Percentiles rank a stretch among this genome's conserved stretches.
phyloP scores from a whole-genome alignment of 2,888 invertebrate species.

The Nesidiocoris tenuis region DNA sequence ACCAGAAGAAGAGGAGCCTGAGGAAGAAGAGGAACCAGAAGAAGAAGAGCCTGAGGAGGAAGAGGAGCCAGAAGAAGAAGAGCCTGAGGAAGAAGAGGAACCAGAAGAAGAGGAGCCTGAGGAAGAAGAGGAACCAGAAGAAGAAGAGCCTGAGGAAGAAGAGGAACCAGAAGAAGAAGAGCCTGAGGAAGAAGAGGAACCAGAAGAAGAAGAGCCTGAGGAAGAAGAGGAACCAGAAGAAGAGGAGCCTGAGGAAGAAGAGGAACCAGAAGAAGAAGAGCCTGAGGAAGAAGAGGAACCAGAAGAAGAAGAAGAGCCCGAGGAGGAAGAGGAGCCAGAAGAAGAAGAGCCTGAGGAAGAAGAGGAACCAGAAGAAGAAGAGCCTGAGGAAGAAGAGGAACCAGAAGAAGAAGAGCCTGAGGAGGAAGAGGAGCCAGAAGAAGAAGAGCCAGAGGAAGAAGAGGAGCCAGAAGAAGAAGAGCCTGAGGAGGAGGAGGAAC shows the following conservation, averaged over 20 bases:
- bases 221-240: conserved; percentile 7
- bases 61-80: conserved; percentile 3
- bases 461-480: conserved; percentile 5
- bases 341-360: conserved; percentile 4
- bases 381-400: conserved; percentile 3
- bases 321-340: conserved; percentile 3
- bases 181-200: background rate
- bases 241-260: background rate
- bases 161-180: conserved; percentile 1
- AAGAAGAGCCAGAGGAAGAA: no score
- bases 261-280: background rate
- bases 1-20: background rate
- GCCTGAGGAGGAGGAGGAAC: background rate
- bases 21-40: background rate
- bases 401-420: background rate
- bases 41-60: background rate
- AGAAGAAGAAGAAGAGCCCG: background rate
- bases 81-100: no score
- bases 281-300: background rate
- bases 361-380: background rate
- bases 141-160: background rate
- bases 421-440: no score
- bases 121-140: background rate
- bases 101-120: background rate
- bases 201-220: background rate